Percentiles rank a stretch among this genome's conserved stretches.
phyloP scores from a whole-genome alignment of 2,888 invertebrate genomes.

The Stenodema calcarata region DNA sequence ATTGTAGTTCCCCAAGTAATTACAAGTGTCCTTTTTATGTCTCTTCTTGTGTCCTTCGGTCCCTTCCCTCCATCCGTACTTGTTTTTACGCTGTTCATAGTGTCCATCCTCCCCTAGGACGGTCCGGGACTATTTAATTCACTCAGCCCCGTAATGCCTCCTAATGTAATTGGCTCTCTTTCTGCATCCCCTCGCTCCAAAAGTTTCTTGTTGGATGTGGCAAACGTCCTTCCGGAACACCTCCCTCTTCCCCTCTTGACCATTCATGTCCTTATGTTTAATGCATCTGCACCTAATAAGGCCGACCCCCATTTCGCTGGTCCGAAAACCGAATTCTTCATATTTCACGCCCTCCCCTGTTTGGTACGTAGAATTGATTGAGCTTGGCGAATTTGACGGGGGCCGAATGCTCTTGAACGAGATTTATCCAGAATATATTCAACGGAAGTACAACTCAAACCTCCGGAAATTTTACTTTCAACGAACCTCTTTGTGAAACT shows the following conservation, averaged over 20 bases:
- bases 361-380: background rate
- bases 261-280: background rate
- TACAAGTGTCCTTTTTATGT: constrained; percentile 16
- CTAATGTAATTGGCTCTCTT: constrained; percentile 2
- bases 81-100: background rate
- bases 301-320: background rate
- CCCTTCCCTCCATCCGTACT: background rate
- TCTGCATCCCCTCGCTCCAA: background rate
- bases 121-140: background rate
- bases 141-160: background rate
- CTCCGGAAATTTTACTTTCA: background rate
- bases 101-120: background rate
- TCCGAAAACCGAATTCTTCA: constrained; percentile 18
- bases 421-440: background rate
- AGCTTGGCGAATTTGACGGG: background rate
- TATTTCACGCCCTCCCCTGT: background rate
- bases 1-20: constrained; percentile 3
- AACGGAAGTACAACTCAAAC: background rate
- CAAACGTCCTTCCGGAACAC: background rate
- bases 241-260: background rate
- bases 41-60: background rate
- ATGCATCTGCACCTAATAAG: background rate
- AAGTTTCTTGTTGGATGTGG: background rate
- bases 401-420: background rate
- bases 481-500: too few relatives aligned